Evolutionary conservation across 2,797 vertebrate genomes (phyloP).

Genomic region (Sebastes iracundus): DNA sequence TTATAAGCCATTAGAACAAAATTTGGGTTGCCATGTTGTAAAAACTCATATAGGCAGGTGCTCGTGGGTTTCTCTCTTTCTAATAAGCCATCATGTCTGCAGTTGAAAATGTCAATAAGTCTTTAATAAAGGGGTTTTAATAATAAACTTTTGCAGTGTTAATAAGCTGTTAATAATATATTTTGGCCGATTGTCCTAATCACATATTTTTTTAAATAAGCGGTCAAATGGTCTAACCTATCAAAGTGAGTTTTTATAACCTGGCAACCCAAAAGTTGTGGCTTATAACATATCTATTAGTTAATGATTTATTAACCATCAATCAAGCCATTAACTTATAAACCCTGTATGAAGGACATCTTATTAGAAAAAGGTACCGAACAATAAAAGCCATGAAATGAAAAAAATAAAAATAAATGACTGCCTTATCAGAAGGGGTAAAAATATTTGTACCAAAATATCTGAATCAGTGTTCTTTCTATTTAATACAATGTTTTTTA

Average conservation of each 20-base stretch:
- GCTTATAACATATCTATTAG: too few relatives aligned
- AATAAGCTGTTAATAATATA: not conserved
- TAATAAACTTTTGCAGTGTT: not conserved
- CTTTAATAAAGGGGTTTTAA: not conserved
- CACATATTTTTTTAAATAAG: not conserved
- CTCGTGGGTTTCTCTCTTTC: not conserved
- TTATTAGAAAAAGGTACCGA: not conserved
- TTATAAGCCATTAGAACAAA: not conserved
- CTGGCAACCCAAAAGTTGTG: not conserved
- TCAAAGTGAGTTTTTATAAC: not conserved
- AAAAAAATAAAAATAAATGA: not conserved
- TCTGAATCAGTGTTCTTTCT: not conserved
- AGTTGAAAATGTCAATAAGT: not conserved
- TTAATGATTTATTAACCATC: not conserved
- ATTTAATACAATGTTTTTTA: not conserved
- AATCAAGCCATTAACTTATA: fast-evolving
- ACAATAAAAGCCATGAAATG: not conserved
- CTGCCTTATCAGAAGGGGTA: not conserved
- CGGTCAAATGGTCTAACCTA: not conserved
- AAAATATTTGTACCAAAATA: not conserved
- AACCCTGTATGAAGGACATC: not conserved
- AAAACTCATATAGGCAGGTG: not conserved
- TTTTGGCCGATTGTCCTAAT: not conserved
- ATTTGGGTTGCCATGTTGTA: not conserved
- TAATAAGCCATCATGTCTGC: not conserved